Base-by-base conservation (phyloP, 1,140 invertebrate species). In the Papilio glaucus region DNA sequence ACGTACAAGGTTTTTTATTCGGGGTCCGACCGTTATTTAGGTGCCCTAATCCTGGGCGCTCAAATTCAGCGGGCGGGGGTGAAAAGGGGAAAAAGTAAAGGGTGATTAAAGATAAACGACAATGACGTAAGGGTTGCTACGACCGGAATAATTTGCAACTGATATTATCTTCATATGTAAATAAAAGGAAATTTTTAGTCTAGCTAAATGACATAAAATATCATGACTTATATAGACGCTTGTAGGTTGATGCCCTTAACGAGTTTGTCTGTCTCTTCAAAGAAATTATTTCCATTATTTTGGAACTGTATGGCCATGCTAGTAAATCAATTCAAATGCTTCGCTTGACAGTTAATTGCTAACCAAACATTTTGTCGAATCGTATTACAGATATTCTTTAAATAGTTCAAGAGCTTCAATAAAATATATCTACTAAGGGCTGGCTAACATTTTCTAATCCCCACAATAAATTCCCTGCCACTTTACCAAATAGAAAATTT, bases 51-150 rank as follows among this genome's bases (percentile, higher is more conserved):
- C 78, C 82, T 38, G 13, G 26, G 45, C 73, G 72, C 74, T 76
- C 80, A 77, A 67, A 79, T 74, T 77, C 72, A 76, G 79, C 76
- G 74, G 68, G 57, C 70, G 78, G 78, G 79, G 89, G 87, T 88
- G 84, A 74, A 84, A 84, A 76, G 81, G 81, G 80, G 83, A 82
- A 86, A 86, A 88, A 86, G 78, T 82, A 80, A 82, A 84, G 87
- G 87, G 87, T 85, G 86, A 90, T 90, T 88, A 86, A 87, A 90
- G 89, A 91, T 91, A 92, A 91, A 90, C 86, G 90, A 86, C 81
- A 82, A 78, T 81, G 84, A 85, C 84, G 84, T 82, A 78, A 79
- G 80, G 74, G 79, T 69, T 70, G 74, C 26, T 38, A 77, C 42
- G 71, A 74, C 72, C 75, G 71, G 78, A 75, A 86, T 89, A 89